Evolutionary conservation across 2,888 invertebrate species (phyloP).

Genomic region (Caenorhabditis sp.): DNA sequence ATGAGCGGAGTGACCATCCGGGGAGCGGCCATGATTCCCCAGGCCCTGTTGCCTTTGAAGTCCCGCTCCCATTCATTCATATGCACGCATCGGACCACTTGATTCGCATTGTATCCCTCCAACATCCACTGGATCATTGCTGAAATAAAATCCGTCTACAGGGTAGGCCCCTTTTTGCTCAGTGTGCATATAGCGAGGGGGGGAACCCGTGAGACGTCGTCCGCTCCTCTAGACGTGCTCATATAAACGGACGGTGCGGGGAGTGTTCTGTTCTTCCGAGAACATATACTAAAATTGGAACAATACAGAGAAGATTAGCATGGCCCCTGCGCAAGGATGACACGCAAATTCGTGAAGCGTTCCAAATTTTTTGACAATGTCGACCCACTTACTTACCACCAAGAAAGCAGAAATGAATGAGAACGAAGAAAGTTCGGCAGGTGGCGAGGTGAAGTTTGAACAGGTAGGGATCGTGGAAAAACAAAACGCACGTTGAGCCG

Average conservation of each 20-base stretch:
- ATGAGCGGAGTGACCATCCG: constrained; percentile 20
- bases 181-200: too few species aligned
- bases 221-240: too few species aligned
- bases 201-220: too few species aligned
- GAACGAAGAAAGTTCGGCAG: constrained; percentile 39
- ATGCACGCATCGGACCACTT: constrained; percentile 52
- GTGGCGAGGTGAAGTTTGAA: constrained; percentile 40
- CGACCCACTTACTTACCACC: too few species aligned
- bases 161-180: too few species aligned
- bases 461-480: constrained; percentile 48
- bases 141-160: too few species aligned
- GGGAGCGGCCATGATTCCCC: constrained; percentile 33
- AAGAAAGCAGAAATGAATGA: constrained; percentile 48
- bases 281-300: constrained; percentile 85
- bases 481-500: constrained; percentile 34
- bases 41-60: constrained; percentile 21
- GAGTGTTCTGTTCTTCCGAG: constrained; percentile 60
- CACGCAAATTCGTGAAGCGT: constrained; percentile 93
- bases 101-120: constrained; percentile 56
- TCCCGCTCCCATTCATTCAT: constrained; percentile 49
- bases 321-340: constrained; percentile 93
- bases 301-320: constrained; percentile 94
- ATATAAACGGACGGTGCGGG: too few species aligned
- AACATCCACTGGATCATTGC: constrained; percentile 54
- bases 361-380: constrained; percentile 84